Base-by-base conservation (phyloP, 1,140 invertebrate genomes). In the Agraylea sexmaculata region DNA sequence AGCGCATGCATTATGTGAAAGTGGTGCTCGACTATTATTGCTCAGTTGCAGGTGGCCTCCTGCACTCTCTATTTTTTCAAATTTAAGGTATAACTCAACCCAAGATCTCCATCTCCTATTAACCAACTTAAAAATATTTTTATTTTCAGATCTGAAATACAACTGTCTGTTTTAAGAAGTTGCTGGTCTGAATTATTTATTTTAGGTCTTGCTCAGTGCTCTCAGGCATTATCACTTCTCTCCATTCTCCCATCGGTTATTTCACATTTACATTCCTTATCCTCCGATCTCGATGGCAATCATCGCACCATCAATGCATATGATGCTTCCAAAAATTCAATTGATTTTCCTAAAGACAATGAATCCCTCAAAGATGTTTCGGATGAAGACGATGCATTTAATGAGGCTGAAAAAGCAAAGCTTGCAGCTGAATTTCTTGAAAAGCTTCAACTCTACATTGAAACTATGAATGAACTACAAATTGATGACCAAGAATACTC, bases 161-260 rank as follows among this genome's bases (percentile, higher is more conserved):
- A 95, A 67, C 80, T 84, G 41, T 72, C 75, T 4, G 59, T 97
- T 25, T 68, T 96, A 22, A 78, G 83, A 53, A 78, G 78, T 43
- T 87, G 80, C 52, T 98, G 94, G 94, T 78, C 87, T 54, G 88
- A 96, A 56, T 58, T 98, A 38, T 92, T 98, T 62, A 80, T 84
- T 2, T 67, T 99, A 12, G 91, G 91, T 5, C 68, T 98, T 40
- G 82, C 88, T 2, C 90, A 96, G 59, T 92, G 85, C 60, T 76
- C 85, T 10, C 73, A 51, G 17, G 47, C 58, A n/a, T 48, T 66
- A 30, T 53, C 50, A 12, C 51, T 67, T 42, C 18, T 42, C 17
- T 19, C 59, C 0, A 49, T 65, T 25, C 47, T 67, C 44, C 61
- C 64, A 2, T 51, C 49, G 22, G 46, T 67, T 42, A 53, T 54